Base-by-base conservation (phyloP, 1,140 invertebrate genomes). In the Bombus fervidus region DNA sequence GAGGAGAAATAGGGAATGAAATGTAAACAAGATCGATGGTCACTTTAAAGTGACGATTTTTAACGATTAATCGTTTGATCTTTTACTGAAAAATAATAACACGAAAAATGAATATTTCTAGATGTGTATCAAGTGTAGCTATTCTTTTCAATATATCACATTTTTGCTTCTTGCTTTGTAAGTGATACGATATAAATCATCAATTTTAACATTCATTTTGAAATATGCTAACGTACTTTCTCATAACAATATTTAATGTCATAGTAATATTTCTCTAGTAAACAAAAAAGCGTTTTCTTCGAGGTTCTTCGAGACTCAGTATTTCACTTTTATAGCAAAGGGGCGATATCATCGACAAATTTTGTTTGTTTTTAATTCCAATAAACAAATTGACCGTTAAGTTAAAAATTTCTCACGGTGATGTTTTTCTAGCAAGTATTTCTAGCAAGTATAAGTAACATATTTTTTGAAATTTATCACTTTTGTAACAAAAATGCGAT, bases 11-110 rank as follows among this genome's bases (percentile, higher is more conserved):
- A 43, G 41, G 1, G 25, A 71, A 41, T 41, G 37, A 25, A 71
- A 43, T 53, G 74, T 76, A 76, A 59, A 76, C 47, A 76, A 76
- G 74, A 34, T 76, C 31, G 76, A 43, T 47, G 3, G 10, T 43
- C 34, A 66, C n/a, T 53, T 57, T 25, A 34, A 34, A 34, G 34
- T 34, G 34, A 34, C 34, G 1, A 34, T 34, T 34, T 34, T 34
- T 34, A 34, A 34, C 34, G 34, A 34, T 34, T 34, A 37, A 57
- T 57, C 39, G 9, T 47, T 15, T 47, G 25, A 0, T 47, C 18
- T 6, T 39, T 34, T 25, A 53, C 12, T 9, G 22, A 57, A 28
- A 37, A 57, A 28, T 59, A 57, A 25, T 57, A 59, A 37, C 18
- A 13, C 13, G 28, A 76, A 57, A 75, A 75, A 72, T 15, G 9